Conservation (phyloP, 1,140 invertebrate species). For the Rhopalosiphum maidis region DNA sequence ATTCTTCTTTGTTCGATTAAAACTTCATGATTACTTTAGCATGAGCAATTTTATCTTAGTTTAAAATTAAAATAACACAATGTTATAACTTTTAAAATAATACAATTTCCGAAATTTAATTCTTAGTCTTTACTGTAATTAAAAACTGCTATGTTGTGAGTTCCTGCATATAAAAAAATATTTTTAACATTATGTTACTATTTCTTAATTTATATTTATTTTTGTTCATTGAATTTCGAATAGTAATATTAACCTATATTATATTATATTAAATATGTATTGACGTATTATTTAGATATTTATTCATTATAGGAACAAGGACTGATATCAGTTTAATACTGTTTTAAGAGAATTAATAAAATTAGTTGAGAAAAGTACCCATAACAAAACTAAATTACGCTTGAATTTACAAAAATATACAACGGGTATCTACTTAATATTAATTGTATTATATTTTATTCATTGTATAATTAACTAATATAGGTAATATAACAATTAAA, state of each 20-base stretch:
- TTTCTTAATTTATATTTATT: not conserved
- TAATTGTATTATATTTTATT: too few relatives aligned
- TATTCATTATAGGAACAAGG: not conserved
- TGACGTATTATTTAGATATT: not conserved
- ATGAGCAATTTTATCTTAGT: not conserved
- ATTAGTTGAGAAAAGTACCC: not conserved
- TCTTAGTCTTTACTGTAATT: too few relatives aligned
- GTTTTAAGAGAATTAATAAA: not conserved
- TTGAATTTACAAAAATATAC: not conserved
- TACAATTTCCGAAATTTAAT: not conserved
- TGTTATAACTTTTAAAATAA: not conserved
- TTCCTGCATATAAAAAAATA: not conserved
- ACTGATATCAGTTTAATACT: not conserved
- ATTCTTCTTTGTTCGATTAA: not conserved
- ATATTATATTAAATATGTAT: not conserved
- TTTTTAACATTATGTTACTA: not conserved
- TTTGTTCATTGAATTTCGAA: not conserved
- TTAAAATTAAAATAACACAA: not conserved
- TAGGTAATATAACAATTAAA: too few relatives aligned
- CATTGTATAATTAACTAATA: too few relatives aligned
- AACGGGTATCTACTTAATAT: too few relatives aligned
- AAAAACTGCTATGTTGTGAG: too few relatives aligned
- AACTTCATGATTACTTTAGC: not conserved
- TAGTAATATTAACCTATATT: not conserved
- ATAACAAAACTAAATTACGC: not conserved